Percentiles rank a stretch among this genome's conserved stretches.
These are phyloP conservation scores for Ectropis grisescens DNA, from an alignment of 1,140 invertebrate genomes.

Conservation along the genomic window DNA sequence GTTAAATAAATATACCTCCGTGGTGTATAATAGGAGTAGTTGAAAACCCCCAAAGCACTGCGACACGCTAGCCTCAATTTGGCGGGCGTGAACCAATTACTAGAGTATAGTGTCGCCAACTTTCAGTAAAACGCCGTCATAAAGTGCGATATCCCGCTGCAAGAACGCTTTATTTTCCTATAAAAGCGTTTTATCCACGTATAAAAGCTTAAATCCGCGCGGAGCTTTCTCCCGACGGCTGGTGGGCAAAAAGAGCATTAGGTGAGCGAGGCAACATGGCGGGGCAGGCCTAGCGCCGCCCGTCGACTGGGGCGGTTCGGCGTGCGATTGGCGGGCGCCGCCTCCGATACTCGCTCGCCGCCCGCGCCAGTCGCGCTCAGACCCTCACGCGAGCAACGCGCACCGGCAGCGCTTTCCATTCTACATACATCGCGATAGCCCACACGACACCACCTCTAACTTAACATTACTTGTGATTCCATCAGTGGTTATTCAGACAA, in stretches of 20 bases:
- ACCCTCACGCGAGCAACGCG: conserved; percentile 14
- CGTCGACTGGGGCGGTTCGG: conserved; percentile 22
- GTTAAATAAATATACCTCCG: too few relatives aligned
- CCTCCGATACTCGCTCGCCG: conserved; percentile 16
- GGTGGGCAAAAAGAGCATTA: conserved; percentile 62
- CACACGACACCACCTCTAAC: too few relatives aligned
- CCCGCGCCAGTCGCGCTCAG: conserved; percentile 26
- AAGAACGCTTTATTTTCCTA: conserved; percentile 65
- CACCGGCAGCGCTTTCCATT: too few relatives aligned
- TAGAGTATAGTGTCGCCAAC: conserved; percentile 52
- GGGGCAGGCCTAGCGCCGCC: conserved; percentile 41
- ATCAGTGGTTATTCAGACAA: too few relatives aligned
- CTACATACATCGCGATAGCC: not conserved
- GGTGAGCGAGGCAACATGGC: conserved; percentile 48
- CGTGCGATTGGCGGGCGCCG: conserved; percentile 30
- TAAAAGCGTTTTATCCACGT: conserved; percentile 68
- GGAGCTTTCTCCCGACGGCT: conserved; percentile 58
- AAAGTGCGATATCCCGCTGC: conserved; percentile 64
- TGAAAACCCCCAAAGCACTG: too few relatives aligned
- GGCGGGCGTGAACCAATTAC: conserved; percentile 52
- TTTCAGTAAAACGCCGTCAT: conserved; percentile 61
- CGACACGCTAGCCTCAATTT: conserved; percentile 35
- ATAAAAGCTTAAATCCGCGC: conserved; percentile 68
- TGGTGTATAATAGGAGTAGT: too few relatives aligned
- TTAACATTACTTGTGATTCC: too few relatives aligned